A percentile compares a stretch with the other conserved stretches of the same genome.
These are phyloP conservation scores for Percina caprodes DNA, from an alignment of 2,113 vertebrate species.

Conservation along the genomic window DNA sequence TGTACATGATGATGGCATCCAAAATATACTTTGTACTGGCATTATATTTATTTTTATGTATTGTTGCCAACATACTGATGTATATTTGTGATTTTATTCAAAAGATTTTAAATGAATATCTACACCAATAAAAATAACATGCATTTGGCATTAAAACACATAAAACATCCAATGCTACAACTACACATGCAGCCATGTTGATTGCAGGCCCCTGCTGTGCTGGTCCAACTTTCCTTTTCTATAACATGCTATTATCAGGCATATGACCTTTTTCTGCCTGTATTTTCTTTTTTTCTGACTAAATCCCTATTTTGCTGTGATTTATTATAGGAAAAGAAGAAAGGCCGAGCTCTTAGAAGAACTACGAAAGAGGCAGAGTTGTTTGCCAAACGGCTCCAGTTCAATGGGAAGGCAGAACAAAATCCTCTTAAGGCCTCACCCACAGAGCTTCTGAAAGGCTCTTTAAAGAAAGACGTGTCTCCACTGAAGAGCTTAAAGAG, in stretches of 20 bases:
- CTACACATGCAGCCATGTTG: background rate
- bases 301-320: constrained; percentile 25
- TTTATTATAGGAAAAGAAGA: constrained; percentile 57
- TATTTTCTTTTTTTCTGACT: constrained; percentile 10
- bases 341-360: constrained; percentile 27
- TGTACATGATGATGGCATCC: background rate
- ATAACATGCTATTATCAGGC: background rate
- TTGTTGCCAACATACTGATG: background rate
- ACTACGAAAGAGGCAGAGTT: constrained; percentile 45
- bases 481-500: constrained; percentile 12
- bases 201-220: constrained; percentile 2
- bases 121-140: background rate
- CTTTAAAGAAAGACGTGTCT: constrained; percentile 35
- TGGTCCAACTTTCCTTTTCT: background rate
- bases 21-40: background rate
- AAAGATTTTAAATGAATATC: background rate
- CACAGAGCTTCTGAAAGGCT: constrained; percentile 48
- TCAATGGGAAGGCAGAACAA: constrained; percentile 6
- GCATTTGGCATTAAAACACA: constrained; percentile 8
- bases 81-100: background rate
- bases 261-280: background rate
- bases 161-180: constrained; percentile 3
- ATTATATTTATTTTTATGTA: background rate
- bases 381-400: constrained; percentile 20
- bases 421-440: constrained; percentile 39